These are phyloP conservation scores for Lemur catta DNA, from an alignment of 2,797 vertebrate genomes.

Conservation along the genomic window DNA sequence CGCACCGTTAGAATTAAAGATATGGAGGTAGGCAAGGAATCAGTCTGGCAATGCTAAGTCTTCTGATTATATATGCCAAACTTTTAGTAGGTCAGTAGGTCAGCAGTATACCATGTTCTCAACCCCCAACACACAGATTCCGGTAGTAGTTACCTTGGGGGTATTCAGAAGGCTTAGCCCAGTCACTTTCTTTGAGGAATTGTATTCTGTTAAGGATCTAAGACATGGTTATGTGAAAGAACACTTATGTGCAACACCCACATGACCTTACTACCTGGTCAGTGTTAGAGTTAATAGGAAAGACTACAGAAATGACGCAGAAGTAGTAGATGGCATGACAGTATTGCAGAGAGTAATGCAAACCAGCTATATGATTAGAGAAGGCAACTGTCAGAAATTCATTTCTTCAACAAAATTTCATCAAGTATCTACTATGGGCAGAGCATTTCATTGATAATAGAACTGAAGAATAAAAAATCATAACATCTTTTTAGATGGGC, in stretches of 20 bases:
- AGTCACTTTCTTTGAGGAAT: not conserved
- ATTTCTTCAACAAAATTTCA: conserved; percentile 22
- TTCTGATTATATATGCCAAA: not conserved
- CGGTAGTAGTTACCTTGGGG: not conserved
- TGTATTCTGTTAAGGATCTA: not conserved
- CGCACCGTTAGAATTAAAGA: conserved; percentile 39
- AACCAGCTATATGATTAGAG: not conserved
- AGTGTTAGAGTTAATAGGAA: not conserved
- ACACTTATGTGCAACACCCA: not conserved
- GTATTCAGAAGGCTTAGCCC: not conserved
- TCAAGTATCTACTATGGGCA: not conserved
- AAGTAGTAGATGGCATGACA: not conserved
- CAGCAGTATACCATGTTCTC: not conserved
- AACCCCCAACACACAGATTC: not conserved
- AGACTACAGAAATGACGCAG: not conserved
- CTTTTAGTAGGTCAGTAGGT: not conserved
- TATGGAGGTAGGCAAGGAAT: conserved; percentile 8
- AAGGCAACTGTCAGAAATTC: not conserved
- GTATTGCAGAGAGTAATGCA: not conserved
- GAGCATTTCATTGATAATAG: not conserved
- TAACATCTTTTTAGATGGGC: not conserved
- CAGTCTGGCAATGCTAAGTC: not conserved
- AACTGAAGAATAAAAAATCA: not conserved
- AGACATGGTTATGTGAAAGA: not conserved
- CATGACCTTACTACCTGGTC: not conserved